A percentile compares a stretch with the other conserved stretches of the same genome.
These are phyloP conservation scores for Diadophis punctatus DNA, from an alignment of 2,113 vertebrate species.

Conservation along the genomic window DNA sequence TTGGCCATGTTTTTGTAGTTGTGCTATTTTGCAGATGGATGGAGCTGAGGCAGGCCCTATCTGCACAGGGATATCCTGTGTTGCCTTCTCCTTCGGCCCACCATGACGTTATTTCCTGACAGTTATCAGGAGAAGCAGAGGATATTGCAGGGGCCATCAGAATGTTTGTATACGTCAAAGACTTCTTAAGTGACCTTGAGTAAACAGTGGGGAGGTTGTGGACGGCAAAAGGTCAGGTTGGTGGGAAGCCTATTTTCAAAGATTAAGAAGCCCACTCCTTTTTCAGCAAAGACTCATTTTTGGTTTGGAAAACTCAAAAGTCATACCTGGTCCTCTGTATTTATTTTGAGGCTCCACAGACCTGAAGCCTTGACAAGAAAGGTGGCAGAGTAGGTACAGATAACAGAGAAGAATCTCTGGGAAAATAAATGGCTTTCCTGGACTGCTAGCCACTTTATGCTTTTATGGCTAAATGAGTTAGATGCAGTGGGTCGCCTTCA, in stretches of 20 bases:
- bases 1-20: background rate
- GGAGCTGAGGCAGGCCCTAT: conserved; percentile 55
- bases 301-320: background rate
- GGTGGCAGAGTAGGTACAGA: background rate
- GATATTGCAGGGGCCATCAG: accelerated
- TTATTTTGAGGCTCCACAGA: background rate
- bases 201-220: background rate
- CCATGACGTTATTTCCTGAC: conserved; percentile 39
- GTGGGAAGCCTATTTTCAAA: background rate
- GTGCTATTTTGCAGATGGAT: conserved; percentile 46
- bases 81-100: background rate
- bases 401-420: background rate
- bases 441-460: background rate
- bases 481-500: background rate
- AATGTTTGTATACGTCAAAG: background rate
- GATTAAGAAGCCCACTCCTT: background rate
- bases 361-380: background rate
- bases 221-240: background rate
- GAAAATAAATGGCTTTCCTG: too few species aligned
- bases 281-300: background rate
- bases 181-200: background rate
- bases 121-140: conserved; percentile 39
- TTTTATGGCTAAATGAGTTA: background rate
- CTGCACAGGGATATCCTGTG: conserved; percentile 23
- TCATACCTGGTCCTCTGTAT: background rate